Evolutionary conservation across 2,888 invertebrate species (phyloP).

Genomic region (Drosophila mimetica): DNA sequence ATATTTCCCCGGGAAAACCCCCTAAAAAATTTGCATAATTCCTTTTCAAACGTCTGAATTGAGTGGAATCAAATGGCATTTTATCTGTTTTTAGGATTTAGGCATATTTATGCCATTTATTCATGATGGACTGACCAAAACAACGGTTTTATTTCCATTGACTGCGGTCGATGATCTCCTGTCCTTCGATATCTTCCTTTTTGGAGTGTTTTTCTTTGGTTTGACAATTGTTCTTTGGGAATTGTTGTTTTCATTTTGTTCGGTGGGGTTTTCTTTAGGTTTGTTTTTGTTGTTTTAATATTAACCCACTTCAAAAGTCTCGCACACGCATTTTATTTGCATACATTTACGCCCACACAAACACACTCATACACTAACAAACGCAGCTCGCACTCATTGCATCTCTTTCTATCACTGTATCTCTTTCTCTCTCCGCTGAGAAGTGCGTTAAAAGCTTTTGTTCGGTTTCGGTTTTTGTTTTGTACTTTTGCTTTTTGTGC

Average conservation of each 20-base stretch:
- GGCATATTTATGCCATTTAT: constrained; percentile 18
- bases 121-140: constrained; percentile 38
- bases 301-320: constrained; percentile 75
- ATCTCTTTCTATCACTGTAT: constrained; percentile 23
- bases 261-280: constrained; percentile 1
- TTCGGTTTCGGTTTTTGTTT: constrained; percentile 46
- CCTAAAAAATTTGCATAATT: constrained; percentile 29
- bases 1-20: constrained; percentile 7
- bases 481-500: constrained; percentile 46
- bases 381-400: constrained; percentile 9
- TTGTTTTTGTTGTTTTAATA: constrained; percentile 64
- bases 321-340: constrained; percentile 78
- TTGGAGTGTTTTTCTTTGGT: constrained; percentile 51
- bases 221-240: constrained; percentile 40
- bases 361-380: constrained; percentile 13
- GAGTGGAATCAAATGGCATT: neutral
- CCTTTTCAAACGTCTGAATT: constrained; percentile 5
- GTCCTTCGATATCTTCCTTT: constrained; percentile 71
- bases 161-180: constrained; percentile 34
- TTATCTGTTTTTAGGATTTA: constrained; percentile 15
- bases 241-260: constrained; percentile 35
- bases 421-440: constrained; percentile 12
- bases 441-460: constrained; percentile 72
- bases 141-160: constrained; percentile 20
- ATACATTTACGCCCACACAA: constrained; percentile 61